phyloP scores from a whole-genome alignment of 1,140 invertebrate genomes.

The Neelides sp. region DNA sequence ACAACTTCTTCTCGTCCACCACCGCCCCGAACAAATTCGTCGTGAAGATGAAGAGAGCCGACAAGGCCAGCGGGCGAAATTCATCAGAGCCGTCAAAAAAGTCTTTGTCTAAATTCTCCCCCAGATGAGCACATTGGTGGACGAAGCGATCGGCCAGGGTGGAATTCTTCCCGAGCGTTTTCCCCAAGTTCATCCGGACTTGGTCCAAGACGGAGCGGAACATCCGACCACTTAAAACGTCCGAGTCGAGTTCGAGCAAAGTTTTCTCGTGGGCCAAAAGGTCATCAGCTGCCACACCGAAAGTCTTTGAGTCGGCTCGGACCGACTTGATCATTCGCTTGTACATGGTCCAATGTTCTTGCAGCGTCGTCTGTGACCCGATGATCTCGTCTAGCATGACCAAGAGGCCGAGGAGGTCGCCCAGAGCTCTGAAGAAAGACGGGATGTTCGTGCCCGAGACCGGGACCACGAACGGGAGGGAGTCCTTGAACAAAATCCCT shows the following conservation, averaged over 20 bases:
- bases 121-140: constrained; percentile 16
- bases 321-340: constrained; percentile 53
- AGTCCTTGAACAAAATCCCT: constrained; percentile 26
- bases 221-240: constrained; percentile 48
- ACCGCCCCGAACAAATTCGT: constrained; percentile 8
- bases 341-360: constrained; percentile 58
- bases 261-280: constrained; percentile 52
- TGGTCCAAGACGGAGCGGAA: constrained; percentile 43
- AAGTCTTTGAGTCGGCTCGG: constrained; percentile 51
- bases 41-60: constrained; percentile 22
- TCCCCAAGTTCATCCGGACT: constrained; percentile 13
- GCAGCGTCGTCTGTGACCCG: constrained; percentile 43
- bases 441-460: constrained; percentile 18
- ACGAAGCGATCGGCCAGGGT: constrained; percentile 21
- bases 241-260: constrained; percentile 48
- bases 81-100: constrained; percentile 26
- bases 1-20: constrained; percentile 23
- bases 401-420: constrained; percentile 52
- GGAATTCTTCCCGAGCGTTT: constrained; percentile 1
- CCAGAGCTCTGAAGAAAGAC: constrained; percentile 47
- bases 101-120: constrained; percentile 21
- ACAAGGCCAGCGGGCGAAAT: constrained; percentile 25
- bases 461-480: constrained; percentile 24
- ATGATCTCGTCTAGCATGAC: constrained; percentile 60
- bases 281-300: constrained; percentile 42